Evolutionary conservation across 2,797 vertebrate species (phyloP).

Genomic region (Leptoclinus maculatus): DNA sequence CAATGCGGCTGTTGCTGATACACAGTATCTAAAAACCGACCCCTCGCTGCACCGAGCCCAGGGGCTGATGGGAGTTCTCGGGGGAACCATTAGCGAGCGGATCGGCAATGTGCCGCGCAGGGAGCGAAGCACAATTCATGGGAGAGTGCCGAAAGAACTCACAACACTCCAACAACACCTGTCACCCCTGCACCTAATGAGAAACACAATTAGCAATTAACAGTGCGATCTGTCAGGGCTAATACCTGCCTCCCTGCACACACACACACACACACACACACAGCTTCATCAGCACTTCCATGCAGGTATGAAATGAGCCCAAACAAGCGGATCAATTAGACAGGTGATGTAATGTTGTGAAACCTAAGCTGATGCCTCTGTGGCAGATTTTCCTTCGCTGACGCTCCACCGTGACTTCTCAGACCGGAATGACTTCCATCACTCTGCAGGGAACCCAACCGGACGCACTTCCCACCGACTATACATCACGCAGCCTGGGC

Average conservation of each 20-base stretch:
- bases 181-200: constrained; percentile 89
- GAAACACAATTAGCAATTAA: constrained; percentile 91
- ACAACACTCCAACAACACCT: constrained; percentile 90
- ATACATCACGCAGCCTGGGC: constrained; percentile 40
- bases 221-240: constrained; percentile 87
- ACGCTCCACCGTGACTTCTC: constrained; percentile 57
- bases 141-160: constrained; percentile 81
- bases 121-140: constrained; percentile 78
- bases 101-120: constrained; percentile 75
- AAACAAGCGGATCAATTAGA: constrained; percentile 78
- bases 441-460: constrained; percentile 45
- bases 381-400: constrained; percentile 53
- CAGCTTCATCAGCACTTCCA: constrained; percentile 76
- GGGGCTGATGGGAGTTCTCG: constrained; percentile 86
- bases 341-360: constrained; percentile 81
- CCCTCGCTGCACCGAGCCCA: constrained; percentile 77
- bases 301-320: constrained; percentile 76
- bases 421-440: constrained; percentile 49
- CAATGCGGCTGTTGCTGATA: constrained; percentile 77
- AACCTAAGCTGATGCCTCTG: constrained; percentile 65
- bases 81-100: constrained; percentile 85
- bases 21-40: constrained; percentile 86
- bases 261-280: constrained; percentile 43
- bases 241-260: constrained; percentile 80
- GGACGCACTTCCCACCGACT: constrained; percentile 21